Evolutionary conservation across 2,113 vertebrate species (phyloP).

Genomic region (Proteles cristata): DNA sequence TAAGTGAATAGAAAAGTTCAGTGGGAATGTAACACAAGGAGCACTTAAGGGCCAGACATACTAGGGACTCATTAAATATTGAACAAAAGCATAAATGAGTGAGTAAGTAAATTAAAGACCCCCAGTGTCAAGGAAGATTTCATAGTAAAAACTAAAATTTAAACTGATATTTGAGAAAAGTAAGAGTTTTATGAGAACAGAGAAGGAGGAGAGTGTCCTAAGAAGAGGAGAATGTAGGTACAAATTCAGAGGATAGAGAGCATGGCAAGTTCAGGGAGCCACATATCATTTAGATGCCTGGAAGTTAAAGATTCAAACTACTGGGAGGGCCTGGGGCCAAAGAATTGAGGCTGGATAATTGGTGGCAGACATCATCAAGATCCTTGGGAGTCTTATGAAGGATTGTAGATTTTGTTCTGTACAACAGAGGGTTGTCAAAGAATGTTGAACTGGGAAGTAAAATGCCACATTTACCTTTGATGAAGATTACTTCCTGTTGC

Average conservation of each 20-base stretch:
- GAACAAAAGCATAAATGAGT: constrained; percentile 27
- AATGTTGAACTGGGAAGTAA: background rate
- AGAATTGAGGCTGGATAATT: background rate
- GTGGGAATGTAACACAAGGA: background rate
- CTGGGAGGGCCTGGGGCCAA: background rate
- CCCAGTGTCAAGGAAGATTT: background rate
- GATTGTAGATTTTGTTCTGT: background rate
- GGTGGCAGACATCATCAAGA: background rate
- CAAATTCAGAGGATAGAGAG: background rate
- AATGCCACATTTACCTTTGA: background rate
- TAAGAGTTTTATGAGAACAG: background rate
- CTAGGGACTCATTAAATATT: background rate
- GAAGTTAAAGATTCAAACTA: background rate
- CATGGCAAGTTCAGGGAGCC: background rate
- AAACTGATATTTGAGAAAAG: background rate
- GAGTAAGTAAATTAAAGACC: background rate
- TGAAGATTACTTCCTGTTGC: background rate
- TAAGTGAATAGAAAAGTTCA: constrained; percentile 2
- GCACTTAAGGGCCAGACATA: background rate
- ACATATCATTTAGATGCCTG: background rate
- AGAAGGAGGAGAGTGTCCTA: background rate
- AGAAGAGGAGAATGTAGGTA: background rate
- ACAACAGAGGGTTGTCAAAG: background rate
- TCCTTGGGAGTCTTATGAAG: background rate
- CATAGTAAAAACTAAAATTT: background rate